Conservation (phyloP, 1,140 invertebrate genomes). For the Bathynomus jamesi region DNA sequence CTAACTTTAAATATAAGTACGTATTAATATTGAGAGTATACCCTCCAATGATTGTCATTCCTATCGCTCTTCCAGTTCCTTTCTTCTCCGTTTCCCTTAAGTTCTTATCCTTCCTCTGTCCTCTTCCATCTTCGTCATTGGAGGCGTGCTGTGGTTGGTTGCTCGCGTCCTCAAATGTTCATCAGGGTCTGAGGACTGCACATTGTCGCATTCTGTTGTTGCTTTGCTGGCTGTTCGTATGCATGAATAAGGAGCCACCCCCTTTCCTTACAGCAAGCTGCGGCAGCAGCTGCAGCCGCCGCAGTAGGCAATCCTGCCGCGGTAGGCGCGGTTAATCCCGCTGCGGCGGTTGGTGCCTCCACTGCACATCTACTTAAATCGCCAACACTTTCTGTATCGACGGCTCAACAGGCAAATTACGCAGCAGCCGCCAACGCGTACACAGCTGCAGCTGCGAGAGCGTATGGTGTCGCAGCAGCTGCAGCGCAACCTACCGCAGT, state of each 20-base stretch:
- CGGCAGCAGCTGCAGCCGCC: slow-evolving; percentile 36
- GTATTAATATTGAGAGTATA: too few relatives aligned
- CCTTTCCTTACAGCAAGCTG: slow-evolving; percentile 37
- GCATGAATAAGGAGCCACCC: slow-evolving; percentile 35
- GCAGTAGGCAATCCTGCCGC: slow-evolving; percentile 48
- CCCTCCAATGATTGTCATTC: too few relatives aligned
- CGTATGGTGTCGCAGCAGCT: slow-evolving; percentile 58
- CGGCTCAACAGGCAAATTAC: slow-evolving; percentile 51
- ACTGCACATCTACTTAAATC: slow-evolving; percentile 47
- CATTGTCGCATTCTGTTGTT: slow-evolving; percentile 31
- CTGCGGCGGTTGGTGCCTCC: slow-evolving; percentile 49
- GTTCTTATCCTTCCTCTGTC: too few relatives aligned
- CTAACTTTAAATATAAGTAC: too few relatives aligned
- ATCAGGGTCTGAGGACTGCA: slow-evolving; percentile 9
- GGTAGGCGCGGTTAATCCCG: slow-evolving; percentile 62
- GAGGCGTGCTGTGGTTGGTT: too few relatives aligned
- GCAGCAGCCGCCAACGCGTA: slow-evolving; percentile 69
- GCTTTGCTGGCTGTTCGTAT: slow-evolving; percentile 22
- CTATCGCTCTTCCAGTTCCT: too few relatives aligned
- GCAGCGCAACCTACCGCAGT: slow-evolving; percentile 55
- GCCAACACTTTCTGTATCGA: slow-evolving; percentile 50
- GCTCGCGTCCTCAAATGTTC: too few relatives aligned
- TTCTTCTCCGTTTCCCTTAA: too few relatives aligned
- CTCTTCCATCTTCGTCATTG: too few relatives aligned
- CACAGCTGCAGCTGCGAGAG: slow-evolving; percentile 68